phyloP scores from a whole-genome alignment of 2,113 vertebrate genomes.

The Silurus meridionalis region DNA sequence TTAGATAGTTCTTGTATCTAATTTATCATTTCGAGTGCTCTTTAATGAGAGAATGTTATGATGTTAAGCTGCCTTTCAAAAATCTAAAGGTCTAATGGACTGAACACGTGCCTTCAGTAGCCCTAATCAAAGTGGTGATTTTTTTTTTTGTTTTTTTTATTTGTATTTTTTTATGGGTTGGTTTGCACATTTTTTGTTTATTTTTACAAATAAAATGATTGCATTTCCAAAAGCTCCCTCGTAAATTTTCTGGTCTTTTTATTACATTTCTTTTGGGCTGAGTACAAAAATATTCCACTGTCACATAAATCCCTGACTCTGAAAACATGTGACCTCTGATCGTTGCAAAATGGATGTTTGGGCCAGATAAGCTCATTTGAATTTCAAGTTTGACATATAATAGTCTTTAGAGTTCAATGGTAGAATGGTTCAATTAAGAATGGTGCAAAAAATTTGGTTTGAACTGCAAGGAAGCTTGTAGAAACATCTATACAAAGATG shows the following conservation, averaged over 20 bases:
- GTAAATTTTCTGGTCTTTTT: neutral
- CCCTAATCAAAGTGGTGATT: slow-evolving; percentile 43
- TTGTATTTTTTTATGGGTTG: slow-evolving; percentile 48
- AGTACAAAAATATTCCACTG: too few species aligned
- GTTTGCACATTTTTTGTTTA: slow-evolving; percentile 60
- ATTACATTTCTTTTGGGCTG: neutral
- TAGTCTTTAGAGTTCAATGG: too few species aligned
- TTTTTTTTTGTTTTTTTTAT: slow-evolving; percentile 55
- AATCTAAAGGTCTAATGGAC: slow-evolving; percentile 42
- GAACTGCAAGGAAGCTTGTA: too few species aligned
- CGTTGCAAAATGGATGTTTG: too few species aligned
- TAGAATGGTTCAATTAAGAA: too few species aligned
- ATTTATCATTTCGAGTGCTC: slow-evolving; percentile 54
- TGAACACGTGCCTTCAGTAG: slow-evolving; percentile 42
- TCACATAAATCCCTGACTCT: too few species aligned
- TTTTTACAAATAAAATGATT: slow-evolving; percentile 5
- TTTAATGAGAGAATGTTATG: slow-evolving; percentile 46
- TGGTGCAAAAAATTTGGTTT: too few species aligned
- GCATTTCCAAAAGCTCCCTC: neutral
- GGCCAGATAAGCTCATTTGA: too few species aligned
- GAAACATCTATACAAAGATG: too few species aligned
- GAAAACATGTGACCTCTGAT: too few species aligned
- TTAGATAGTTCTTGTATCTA: slow-evolving; percentile 49
- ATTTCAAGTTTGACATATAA: too few species aligned
- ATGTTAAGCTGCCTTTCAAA: slow-evolving; percentile 60